Evolutionary conservation across 2,113 vertebrate genomes (phyloP).

Genomic region (Oncorhynchus masou): DNA sequence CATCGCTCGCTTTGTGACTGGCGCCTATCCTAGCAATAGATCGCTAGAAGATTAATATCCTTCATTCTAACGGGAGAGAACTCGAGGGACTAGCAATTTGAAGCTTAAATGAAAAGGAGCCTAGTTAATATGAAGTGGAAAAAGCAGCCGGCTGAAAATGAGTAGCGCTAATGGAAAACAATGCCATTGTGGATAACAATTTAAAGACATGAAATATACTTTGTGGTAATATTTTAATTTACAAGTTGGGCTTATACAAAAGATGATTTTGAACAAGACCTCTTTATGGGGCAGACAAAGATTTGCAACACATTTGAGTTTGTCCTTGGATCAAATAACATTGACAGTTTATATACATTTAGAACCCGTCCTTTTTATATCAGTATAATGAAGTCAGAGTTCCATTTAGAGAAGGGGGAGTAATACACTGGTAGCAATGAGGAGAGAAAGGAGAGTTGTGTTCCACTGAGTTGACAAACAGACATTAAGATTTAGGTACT

Average conservation of each 20-base stretch:
- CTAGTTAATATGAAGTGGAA: no score
- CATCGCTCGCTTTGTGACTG: no score
- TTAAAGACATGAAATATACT: not conserved
- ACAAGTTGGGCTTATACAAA: not conserved
- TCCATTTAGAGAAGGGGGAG: not conserved
- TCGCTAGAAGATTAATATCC: no score
- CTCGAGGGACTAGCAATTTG: no score
- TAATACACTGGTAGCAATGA: not conserved
- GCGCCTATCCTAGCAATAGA: no score
- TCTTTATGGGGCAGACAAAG: not conserved
- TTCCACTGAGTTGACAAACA: not conserved
- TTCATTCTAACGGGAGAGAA: no score
- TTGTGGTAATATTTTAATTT: not conserved
- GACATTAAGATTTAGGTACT: constrained; percentile 5
- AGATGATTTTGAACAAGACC: not conserved
- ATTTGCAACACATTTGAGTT: not conserved
- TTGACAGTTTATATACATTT: not conserved
- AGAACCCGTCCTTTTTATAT: not conserved
- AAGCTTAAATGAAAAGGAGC: no score
- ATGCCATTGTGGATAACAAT: not conserved
- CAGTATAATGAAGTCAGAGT: not conserved
- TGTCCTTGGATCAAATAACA: not conserved
- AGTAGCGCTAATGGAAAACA: not conserved
- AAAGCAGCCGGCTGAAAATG: not conserved
- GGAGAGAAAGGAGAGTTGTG: not conserved